Evolutionary conservation across 2,797 vertebrate species (phyloP).

Genomic region (Pipistrellus kuhlii): DNA sequence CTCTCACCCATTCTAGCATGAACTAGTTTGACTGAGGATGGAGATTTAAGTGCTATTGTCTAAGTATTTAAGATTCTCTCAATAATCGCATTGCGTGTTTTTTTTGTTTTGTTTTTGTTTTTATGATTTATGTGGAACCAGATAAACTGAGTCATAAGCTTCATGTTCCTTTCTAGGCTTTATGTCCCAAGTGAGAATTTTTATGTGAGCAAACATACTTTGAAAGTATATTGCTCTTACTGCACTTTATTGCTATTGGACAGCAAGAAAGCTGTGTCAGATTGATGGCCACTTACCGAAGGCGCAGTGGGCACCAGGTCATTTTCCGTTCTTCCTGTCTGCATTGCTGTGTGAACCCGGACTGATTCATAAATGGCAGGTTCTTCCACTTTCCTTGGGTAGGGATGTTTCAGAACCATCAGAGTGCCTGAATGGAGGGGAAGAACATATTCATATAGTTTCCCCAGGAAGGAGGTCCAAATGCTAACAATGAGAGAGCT

Average conservation of each 20-base stretch:
- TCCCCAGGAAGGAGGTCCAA: not conserved
- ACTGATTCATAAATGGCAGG: conserved; percentile 98
- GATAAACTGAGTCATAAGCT: not conserved
- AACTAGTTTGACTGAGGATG: not conserved
- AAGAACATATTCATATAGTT: not conserved
- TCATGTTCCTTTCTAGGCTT: not conserved
- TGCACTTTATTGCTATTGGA: too few species aligned
- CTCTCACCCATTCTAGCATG: not conserved
- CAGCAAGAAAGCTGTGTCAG: not conserved
- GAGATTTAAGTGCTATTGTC: not conserved
- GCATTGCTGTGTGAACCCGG: conserved; percentile 96
- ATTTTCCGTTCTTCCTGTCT: conserved; percentile 92
- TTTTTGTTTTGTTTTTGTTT: too few species aligned
- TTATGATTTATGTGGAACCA: not conserved
- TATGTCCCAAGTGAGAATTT: not conserved
- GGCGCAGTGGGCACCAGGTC: conserved; percentile 94
- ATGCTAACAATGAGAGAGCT: not conserved
- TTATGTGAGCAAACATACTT: not conserved
- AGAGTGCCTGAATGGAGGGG: conserved; percentile 91
- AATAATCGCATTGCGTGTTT: not conserved
- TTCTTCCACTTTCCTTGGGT: conserved; percentile 94
- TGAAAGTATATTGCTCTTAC: not conserved
- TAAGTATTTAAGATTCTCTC: not conserved
- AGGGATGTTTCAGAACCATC: conserved; percentile 94
- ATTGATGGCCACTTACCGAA: conserved; percentile 89